These are phyloP conservation scores for Hirundo rustica DNA, from an alignment of 2,797 vertebrate genomes.

Conservation along the genomic window DNA sequence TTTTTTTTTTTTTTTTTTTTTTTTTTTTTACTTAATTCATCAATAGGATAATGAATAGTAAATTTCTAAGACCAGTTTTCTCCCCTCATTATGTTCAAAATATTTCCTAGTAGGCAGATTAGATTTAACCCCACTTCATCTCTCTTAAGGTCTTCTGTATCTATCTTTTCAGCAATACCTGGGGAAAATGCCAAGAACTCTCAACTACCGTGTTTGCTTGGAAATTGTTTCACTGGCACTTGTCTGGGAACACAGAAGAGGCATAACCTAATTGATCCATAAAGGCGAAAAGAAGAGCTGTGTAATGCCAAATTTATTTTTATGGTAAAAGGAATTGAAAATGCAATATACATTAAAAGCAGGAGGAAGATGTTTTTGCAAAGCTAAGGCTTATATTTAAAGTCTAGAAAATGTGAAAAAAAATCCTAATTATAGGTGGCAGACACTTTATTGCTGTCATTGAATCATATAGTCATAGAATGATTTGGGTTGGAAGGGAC, in stretches of 20 bases:
- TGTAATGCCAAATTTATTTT: conserved; percentile 50
- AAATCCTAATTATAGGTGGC: neutral
- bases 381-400: neutral
- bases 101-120: neutral
- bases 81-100: conserved; percentile 10
- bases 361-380: neutral
- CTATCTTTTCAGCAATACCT: conserved; percentile 29
- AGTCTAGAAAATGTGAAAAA: neutral
- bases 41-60: neutral
- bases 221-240: conserved; percentile 43
- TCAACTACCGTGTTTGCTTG: neutral
- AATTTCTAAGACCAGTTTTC: neutral
- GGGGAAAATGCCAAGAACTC: neutral
- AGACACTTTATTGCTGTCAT: neutral
- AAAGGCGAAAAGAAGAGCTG: conserved; percentile 58
- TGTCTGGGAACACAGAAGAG: conserved; percentile 8
- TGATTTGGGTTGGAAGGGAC: neutral
- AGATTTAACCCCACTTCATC: neutral
- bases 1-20: neutral
- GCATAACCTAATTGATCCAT: conserved; percentile 49
- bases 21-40: neutral
- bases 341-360: neutral
- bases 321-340: conserved; percentile 20
- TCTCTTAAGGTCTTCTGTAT: neutral
- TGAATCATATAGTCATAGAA: neutral